Base-by-base conservation (phyloP, 1,140 invertebrate species). In the Himalopsyche phryganea region DNA sequence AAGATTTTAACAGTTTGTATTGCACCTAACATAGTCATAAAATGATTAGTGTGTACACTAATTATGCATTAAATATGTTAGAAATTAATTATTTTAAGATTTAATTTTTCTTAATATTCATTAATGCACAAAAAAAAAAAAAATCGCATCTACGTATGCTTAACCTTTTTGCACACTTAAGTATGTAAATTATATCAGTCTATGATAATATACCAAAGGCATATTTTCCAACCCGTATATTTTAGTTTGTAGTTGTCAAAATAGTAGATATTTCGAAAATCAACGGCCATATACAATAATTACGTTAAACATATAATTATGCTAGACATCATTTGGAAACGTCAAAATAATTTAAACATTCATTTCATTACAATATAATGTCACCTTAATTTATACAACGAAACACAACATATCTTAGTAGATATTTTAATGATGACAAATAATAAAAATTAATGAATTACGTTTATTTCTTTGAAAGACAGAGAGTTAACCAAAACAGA, bases 201-300 rank as follows among this genome's bases (percentile, higher is more conserved):
- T 45, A 45, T 45, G 2, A 4, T 45, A 10, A 45, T 45, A 45
- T 17, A 45, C 42, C 42, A n/a, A 17, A 45, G 42, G 42, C 13
- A 20, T 17, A 15, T 15, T 13, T 19, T 17, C 42, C 18, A 17
- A 45, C 42, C 42, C 42, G 42, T 45, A 45, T 45, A 45, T 19
- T 13, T 40, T 40, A 13, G n/a, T n/a, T 13, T 40, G 15, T 40
- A 40, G 5, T 3, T 19, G 18, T 45, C 17, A 17, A 45, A 45
- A 17, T 45, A 45, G 42, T 45, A 45, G 10, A 45, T 45, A 45
- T 45, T 45, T 45, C 10, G 11, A 45, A 45, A 45, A 45, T 45
- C 42, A 45, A 45, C 42, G 17, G 18, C 4, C 5, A n/a, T 6
- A 45, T 17, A 15, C 38, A 40, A 40, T 40, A 3, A n/a, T 13